Evolutionary conservation across 2,888 invertebrate species (phyloP).

Genomic region (Diaperis boleti): DNA sequence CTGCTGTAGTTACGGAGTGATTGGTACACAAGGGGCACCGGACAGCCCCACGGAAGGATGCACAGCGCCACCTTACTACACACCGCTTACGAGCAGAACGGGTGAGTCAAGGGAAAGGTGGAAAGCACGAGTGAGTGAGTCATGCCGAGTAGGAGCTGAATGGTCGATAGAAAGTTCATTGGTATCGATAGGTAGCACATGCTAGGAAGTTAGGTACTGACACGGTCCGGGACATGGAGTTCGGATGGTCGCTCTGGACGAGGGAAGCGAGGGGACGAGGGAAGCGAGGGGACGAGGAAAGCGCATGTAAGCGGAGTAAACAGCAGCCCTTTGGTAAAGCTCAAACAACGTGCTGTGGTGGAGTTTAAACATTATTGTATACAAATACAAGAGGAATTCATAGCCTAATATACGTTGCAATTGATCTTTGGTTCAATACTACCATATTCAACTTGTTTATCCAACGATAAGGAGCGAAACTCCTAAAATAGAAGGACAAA

Average conservation of each 20-base stretch:
- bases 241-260: neutral
- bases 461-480: too few relatives aligned
- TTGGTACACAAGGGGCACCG: slow-evolving; percentile 62
- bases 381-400: too few relatives aligned
- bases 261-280: neutral
- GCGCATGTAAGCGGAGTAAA: slow-evolving; percentile 1
- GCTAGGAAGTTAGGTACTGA: neutral
- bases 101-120: slow-evolving; percentile 47
- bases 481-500: too few relatives aligned
- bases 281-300: neutral
- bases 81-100: slow-evolving; percentile 65
- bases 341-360: neutral
- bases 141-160: slow-evolving; percentile 1
- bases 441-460: too few relatives aligned
- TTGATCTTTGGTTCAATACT: too few relatives aligned
- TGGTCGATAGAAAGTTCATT: neutral
- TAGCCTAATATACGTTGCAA: too few relatives aligned
- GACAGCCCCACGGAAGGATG: slow-evolving; percentile 73
- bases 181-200: neutral
- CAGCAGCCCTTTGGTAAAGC: neutral
- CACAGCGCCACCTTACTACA: slow-evolving; percentile 73
- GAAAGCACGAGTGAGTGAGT: neutral
- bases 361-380: too few relatives aligned
- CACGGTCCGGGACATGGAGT: neutral
- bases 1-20: slow-evolving; percentile 65